Evolutionary conservation across 1,140 invertebrate species (phyloP), one percentile per base, ranked within the genome.

Genomic region (Nasonia vitripennis): DNA sequence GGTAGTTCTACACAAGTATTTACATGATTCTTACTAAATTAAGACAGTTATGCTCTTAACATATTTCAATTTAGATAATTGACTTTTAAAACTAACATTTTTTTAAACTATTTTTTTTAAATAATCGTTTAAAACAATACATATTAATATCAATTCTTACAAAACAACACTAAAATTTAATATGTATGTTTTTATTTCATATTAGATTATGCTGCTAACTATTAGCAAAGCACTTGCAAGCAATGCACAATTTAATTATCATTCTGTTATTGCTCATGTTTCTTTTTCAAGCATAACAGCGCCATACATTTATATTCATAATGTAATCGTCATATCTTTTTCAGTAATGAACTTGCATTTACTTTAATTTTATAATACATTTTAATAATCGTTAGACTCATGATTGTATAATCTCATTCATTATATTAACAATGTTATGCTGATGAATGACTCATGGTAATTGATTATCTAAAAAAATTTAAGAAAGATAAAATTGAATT

Each of bases 211-310:
- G 90, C 90, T 91, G 89, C 88, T 90, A 79, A 89, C 84, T 92
- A 92, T 70, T 83, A 83, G 62, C 51, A 90, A 91, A 87, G 89
- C 92, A 93, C 92, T 89, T 89, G 92, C 92, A 89, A 88, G 92
- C 92, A 91, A 91, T 92, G 92, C 92, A 93, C 92, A 87, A 70
- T 70, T 89, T 88, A 77, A 71, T 87, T 88, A 87, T 90, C 71
- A 84, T 62, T 80, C 75, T 77, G 81, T 84, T 86, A 83, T 84
- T 82, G 37, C 51, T n/a, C 67, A 73, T 79, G 78, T 78, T 86
- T 86, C 4, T 83, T 82, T 82, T 86, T 71, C 67, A 80, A 77
- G 23, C 81, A 73, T 78, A 85, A 51, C 51, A 62, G 23, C n/a
- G 55, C 20, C 48, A 23, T 81, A 62, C 74, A 86, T 82, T 70